A percentile compares a stretch with the other conserved stretches of the same genome.
These are phyloP conservation scores for Lydus trimaculatus DNA, from an alignment of 2,888 invertebrate species.

Conservation along the genomic window DNA sequence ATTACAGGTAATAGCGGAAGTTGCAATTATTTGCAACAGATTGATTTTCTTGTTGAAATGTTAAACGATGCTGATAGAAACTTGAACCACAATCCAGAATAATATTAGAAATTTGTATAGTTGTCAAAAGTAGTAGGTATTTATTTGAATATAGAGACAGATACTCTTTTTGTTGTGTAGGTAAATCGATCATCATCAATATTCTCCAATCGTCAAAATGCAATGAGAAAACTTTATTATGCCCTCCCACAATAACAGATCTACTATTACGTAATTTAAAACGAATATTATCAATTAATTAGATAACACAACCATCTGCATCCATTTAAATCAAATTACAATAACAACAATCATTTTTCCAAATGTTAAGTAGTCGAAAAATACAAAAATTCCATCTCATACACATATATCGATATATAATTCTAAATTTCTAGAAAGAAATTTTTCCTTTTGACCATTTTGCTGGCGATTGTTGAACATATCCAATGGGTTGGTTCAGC, in stretches of 20 bases:
- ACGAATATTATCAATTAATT: not conserved
- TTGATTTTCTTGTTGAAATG: not conserved
- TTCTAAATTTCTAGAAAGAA: not conserved
- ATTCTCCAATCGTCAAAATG: not conserved
- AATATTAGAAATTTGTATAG: too few relatives aligned
- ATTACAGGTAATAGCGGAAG: not conserved
- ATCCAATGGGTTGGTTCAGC: not conserved
- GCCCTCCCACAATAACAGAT: not conserved
- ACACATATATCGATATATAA: too few relatives aligned
- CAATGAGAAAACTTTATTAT: not conserved
- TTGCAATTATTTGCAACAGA: not conserved
- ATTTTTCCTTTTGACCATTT: conserved; percentile 17
- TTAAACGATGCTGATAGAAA: too few relatives aligned
- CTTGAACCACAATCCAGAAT: too few relatives aligned
- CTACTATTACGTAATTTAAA: conserved; percentile 2
- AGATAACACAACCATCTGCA: not conserved
- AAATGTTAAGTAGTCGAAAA: not conserved
- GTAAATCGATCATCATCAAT: too few relatives aligned
- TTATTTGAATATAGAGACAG: too few relatives aligned
- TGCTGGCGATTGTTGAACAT: conserved; percentile 17
- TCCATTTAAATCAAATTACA: not conserved
- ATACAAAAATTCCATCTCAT: not conserved
- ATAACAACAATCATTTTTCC: not conserved
- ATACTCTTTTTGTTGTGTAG: too few relatives aligned
- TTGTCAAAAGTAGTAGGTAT: too few relatives aligned